A percentile compares a stretch with the other conserved stretches of the same genome.
These are phyloP conservation scores for Eulemur rubriventer DNA, from an alignment of 2,797 vertebrate genomes.

Conservation along the genomic window DNA sequence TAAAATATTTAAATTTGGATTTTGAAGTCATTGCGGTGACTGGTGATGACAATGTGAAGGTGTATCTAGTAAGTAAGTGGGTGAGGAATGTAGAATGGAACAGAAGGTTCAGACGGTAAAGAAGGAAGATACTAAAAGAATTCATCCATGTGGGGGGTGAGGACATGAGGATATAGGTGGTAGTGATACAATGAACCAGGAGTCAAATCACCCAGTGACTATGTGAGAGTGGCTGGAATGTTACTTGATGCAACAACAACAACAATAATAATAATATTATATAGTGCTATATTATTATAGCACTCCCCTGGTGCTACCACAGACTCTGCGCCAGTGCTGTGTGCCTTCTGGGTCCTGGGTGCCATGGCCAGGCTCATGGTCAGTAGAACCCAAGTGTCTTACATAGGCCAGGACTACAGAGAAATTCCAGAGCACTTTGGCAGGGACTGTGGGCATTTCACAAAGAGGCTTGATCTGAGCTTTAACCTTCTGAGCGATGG, in stretches of 20 bases:
- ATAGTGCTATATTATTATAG: too few relatives aligned
- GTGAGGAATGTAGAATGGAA: background rate
- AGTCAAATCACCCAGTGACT: background rate
- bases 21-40: background rate
- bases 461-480: slow-evolving; percentile 95
- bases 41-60: background rate
- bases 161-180: background rate
- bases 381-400: slow-evolving; percentile 89
- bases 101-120: background rate
- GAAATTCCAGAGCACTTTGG: slow-evolving; percentile 93
- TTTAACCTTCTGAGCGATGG: slow-evolving; percentile 92
- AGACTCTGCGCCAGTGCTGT: accelerated
- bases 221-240: background rate
- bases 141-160: background rate
- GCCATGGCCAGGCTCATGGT: background rate
- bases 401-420: slow-evolving; percentile 93
- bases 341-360: background rate
- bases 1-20: background rate
- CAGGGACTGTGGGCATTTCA: slow-evolving; percentile 89
- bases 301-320: background rate
- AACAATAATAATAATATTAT: too few relatives aligned
- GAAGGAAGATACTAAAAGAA: background rate
- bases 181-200: background rate
- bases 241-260: background rate
- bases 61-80: background rate